These are phyloP conservation scores for Heliconius congener DNA, from an alignment of 1,140 invertebrate species.

Conservation along the genomic window DNA sequence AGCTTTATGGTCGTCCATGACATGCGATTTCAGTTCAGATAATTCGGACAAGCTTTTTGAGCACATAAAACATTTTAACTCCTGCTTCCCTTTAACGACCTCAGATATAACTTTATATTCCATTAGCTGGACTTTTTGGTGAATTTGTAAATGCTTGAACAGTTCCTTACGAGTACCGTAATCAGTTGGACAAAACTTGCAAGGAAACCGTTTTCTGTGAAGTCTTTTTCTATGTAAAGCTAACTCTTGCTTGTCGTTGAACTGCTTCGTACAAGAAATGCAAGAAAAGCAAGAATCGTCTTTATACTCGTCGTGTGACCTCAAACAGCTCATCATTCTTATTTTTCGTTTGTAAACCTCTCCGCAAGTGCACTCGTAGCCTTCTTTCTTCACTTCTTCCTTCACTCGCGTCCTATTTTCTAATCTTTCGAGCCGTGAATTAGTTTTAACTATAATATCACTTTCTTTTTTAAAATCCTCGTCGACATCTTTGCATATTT, in stretches of 20 bases:
- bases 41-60: conserved; percentile 59
- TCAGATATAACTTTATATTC: conserved; percentile 75
- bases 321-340: conserved; percentile 66
- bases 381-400: conserved; percentile 53
- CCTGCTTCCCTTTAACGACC: conserved; percentile 66
- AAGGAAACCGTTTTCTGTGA: conserved; percentile 68
- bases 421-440: conserved; percentile 28
- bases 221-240: conserved; percentile 56
- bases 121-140: conserved; percentile 72
- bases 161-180: conserved; percentile 68
- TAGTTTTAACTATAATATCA: background rate
- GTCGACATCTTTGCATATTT: conserved; percentile 30
- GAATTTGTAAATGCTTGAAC: conserved; percentile 70
- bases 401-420: conserved; percentile 26
- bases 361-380: conserved; percentile 69
- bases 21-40: conserved; percentile 65
- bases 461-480: conserved; percentile 23
- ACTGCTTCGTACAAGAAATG: conserved; percentile 61
- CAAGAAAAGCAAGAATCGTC: conserved; percentile 55
- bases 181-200: conserved; percentile 75
- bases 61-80: conserved; percentile 71
- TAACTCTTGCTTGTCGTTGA: conserved; percentile 63
- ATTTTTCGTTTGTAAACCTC: conserved; percentile 61
- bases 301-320: conserved; percentile 57
- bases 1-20: conserved; percentile 70